Evolutionary conservation across 2,888 invertebrate species (phyloP).

Genomic region (Andrena camellia): DNA sequence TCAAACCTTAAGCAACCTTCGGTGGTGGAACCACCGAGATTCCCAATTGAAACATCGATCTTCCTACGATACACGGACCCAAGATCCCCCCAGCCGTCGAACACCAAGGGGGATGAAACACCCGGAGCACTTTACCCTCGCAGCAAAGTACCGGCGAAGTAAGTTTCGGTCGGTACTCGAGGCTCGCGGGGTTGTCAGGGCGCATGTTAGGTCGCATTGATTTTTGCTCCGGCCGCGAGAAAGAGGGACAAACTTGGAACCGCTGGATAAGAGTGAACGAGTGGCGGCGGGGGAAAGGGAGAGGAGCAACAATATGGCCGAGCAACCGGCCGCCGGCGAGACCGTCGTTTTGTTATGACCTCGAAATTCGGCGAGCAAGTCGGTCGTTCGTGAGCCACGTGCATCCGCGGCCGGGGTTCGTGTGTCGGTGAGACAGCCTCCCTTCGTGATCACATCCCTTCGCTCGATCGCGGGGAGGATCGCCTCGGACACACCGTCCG

Average conservation of each 20-base stretch:
- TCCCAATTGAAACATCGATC: too few species aligned
- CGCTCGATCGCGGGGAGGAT: conserved; percentile 19
- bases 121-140: neutral
- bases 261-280: conserved; percentile 53
- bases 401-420: conserved; percentile 46
- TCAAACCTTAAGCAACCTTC: too few species aligned
- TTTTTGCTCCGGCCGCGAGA: conserved; percentile 69
- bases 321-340: conserved; percentile 75
- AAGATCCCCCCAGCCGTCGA: too few species aligned
- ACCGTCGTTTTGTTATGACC: conserved; percentile 81
- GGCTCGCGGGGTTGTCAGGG: conserved; percentile 67
- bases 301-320: conserved; percentile 76
- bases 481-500: conserved; percentile 16
- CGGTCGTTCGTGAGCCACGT: conserved; percentile 69
- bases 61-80: too few species aligned
- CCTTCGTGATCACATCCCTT: neutral
- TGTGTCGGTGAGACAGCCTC: neutral
- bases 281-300: conserved; percentile 42
- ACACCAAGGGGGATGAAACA: neutral
- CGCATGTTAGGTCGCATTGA: conserved; percentile 80
- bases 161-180: conserved; percentile 59
- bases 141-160: neutral
- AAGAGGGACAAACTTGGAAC: conserved; percentile 34
- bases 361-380: conserved; percentile 58
- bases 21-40: too few species aligned